phyloP scores from a whole-genome alignment of 2,888 invertebrate species.

The Chaitophorus viminalis region DNA sequence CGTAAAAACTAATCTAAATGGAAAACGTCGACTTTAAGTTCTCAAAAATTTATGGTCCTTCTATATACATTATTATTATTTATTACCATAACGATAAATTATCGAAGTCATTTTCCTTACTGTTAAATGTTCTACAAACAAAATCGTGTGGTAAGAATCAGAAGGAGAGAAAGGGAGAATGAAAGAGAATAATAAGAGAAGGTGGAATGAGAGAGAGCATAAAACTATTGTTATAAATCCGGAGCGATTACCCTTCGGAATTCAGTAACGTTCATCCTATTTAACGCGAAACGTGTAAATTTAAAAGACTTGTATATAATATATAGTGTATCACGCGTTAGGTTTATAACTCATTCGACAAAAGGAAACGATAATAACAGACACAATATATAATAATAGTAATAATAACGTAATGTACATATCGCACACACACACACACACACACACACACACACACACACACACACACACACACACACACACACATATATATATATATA shows the following conservation, averaged over 20 bases:
- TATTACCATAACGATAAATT: background rate
- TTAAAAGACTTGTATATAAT: slow-evolving; percentile 18
- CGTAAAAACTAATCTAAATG: slow-evolving; percentile 20
- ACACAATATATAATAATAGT: background rate
- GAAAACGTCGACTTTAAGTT: slow-evolving; percentile 5
- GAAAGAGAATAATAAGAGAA: background rate
- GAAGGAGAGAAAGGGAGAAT: background rate
- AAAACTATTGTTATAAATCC: slow-evolving; percentile 33
- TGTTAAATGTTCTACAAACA: background rate
- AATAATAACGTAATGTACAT: background rate
- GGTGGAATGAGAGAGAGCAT: background rate
- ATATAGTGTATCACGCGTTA: background rate
- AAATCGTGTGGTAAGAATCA: background rate
- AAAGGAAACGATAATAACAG: background rate
- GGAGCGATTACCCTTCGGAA: slow-evolving; percentile 17
- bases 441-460: background rate
- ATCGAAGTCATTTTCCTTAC: slow-evolving; percentile 17
- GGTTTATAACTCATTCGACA: slow-evolving; percentile 14
- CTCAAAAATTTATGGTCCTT: background rate
- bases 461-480: background rate
- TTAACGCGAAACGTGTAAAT: slow-evolving; percentile 19
- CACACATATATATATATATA: too few relatives aligned
- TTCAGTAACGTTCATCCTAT: background rate
- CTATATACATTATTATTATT: too few relatives aligned
- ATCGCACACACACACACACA: background rate